A percentile compares a stretch with the other conserved stretches of the same genome.
Conservation (phyloP, 2,888 invertebrate genomes). For the Zhuqinia jingwanae region DNA sequence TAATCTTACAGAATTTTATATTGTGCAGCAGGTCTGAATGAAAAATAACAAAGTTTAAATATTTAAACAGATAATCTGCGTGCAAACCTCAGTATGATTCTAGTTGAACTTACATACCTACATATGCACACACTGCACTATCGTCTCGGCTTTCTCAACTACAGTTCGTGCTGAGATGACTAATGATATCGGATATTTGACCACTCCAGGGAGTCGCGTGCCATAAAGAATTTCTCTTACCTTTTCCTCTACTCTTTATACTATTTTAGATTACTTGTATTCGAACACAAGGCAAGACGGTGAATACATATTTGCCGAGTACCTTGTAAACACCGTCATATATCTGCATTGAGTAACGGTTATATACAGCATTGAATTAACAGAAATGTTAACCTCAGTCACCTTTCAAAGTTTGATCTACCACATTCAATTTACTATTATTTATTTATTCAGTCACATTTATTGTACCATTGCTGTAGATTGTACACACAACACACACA, state of each 20-base stretch:
- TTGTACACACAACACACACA: not conserved
- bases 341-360: not conserved
- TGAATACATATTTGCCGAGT: not conserved
- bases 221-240: constrained; percentile 67
- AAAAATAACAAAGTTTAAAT: too few species aligned
- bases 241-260: not conserved
- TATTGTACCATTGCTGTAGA: not conserved
- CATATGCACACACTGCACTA: too few species aligned
- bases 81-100: too few species aligned
- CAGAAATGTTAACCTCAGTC: constrained; percentile 17
- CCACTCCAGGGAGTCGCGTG: constrained; percentile 79
- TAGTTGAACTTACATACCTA: too few species aligned
- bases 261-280: not conserved
- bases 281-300: too few species aligned
- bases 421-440: constrained; percentile 67
- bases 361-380: not conserved
- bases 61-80: too few species aligned
- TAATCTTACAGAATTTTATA: too few species aligned
- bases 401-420: constrained; percentile 62
- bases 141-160: not conserved
- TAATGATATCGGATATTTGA: constrained; percentile 76
- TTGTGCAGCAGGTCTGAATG: too few species aligned
- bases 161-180: constrained; percentile 77
- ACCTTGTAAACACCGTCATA: constrained; percentile 1
- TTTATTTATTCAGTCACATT: constrained; percentile 47